Evolutionary conservation across 2,888 invertebrate genomes (phyloP), one percentile per base, ranked within the genome.

Genomic region (Drosophila nr. medialis): DNA sequence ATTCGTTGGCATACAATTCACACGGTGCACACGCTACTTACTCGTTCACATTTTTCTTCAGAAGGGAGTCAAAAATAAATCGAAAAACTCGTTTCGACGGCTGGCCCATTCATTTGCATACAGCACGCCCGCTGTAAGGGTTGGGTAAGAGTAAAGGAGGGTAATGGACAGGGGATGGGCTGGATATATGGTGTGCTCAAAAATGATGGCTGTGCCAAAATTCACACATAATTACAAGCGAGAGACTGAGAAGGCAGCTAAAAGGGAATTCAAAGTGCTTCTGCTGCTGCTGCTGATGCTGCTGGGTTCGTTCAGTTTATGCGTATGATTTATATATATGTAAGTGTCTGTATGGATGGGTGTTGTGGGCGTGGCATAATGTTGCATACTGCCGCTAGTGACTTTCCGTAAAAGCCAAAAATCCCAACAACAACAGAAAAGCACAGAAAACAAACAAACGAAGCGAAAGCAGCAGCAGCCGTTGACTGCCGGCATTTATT

Each of bases 221-320:
- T 87, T 86, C 78, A 84, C 89, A 87, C 87, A 79, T 86, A 89
- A 89, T 89, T 89, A 81, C 77, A 77, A 84, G 75, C 77, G 77
- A 42, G 59, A 50, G 50, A 38, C 56, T 50, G 55, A 50, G 49
- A 60, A 36, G 21, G 66, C 48, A 51, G 29, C 36, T 15, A 51
- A 30, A 53, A 49, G 55, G 61, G 51, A 55, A 48, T 38, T 56
- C 64, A 27, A 51, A 15, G 18, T 36, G 68, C 60, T 64, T 64
- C 10, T 32, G 64, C 69, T 64, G n/a, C n/a, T 42, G 21, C 6
- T 42, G 42, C 21, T 21, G 32, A 40, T 32, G 32, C 32, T 32
- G 32, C 32, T 5, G 55, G 54, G 21, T n/a, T 49, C 59, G 27
- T 24, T 49, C 59, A 56, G 64, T 62, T 77, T 71, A 38, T 62